phyloP scores from a whole-genome alignment of 2,113 vertebrate genomes.

The Clarias batrachus region DNA sequence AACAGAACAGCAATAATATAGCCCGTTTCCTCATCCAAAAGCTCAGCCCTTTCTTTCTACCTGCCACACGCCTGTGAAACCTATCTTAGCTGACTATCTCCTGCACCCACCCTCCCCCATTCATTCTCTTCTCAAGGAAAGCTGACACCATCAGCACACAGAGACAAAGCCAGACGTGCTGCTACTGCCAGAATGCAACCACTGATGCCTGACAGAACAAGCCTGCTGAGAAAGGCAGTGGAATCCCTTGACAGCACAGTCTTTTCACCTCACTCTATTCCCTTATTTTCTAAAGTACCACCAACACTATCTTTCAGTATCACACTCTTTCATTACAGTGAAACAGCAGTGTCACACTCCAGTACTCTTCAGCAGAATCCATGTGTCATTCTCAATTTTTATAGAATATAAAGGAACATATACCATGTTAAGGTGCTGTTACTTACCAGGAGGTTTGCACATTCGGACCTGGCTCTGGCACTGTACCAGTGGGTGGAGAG shows the following conservation, averaged over 20 bases:
- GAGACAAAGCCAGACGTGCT: conserved; percentile 48
- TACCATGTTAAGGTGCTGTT: neutral
- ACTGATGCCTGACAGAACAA: conserved; percentile 49
- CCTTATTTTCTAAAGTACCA: conserved; percentile 13
- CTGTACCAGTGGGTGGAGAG: conserved; percentile 78
- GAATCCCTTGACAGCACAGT: conserved; percentile 36
- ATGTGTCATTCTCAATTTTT: neutral
- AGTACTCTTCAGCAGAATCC: neutral
- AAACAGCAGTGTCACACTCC: neutral
- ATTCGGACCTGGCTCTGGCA: conserved; percentile 91
- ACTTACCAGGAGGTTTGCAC: conserved; percentile 89
- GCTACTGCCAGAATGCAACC: conserved; percentile 44
- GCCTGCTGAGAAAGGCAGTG: conserved; percentile 36
- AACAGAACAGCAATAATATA: neutral
- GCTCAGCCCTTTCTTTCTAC: conserved; percentile 42
- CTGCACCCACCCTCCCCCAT: conserved; percentile 48
- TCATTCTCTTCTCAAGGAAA: conserved; percentile 60
- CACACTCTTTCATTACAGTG: neutral
- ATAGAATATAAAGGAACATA: neutral
- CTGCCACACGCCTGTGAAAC: conserved; percentile 60
- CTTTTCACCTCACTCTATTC: conserved; percentile 33
- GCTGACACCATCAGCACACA: conserved; percentile 52
- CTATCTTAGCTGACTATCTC: conserved; percentile 59
- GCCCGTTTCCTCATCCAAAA: conserved; percentile 28
- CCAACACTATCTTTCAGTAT: neutral